Evolutionary conservation across 2,888 invertebrate species (phyloP), one percentile per base, ranked within the genome.

Genomic region (Digitonthophagus gazella): DNA sequence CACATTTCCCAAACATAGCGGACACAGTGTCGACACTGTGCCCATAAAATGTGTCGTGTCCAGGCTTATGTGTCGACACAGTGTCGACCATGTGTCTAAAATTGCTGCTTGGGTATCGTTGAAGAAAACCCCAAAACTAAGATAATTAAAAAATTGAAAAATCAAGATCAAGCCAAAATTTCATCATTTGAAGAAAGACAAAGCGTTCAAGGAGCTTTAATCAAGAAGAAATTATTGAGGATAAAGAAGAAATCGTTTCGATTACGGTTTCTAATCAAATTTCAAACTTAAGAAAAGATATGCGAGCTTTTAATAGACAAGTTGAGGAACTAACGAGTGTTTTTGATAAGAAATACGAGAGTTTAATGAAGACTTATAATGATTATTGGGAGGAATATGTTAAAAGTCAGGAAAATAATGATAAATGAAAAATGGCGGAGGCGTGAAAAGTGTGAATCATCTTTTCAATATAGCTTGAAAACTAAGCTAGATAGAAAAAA

Each of bases 351-450:
- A 71, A 76, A 20, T 75, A 75, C 56, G 70, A 74, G 2, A 71
- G 69, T n/a, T 22, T 80, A 19, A 74, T 80, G 19, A 74, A 78
- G 14, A 76, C 78, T 14, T 81, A 79, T 69, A 77, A 78, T 64
- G 74, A 75, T n/a, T 75, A 78, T 4, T 73, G 79, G 66, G 75
- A 76, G 65, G 73, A 74, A 67, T 77, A 78, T 70, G 67, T 75
- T 5, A 74, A 72, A 64, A 61, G 71, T 22, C 69, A 67, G 18
- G 67, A 73, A n/a, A n/a, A n/a, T n/a, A n/a, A n/a, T n/a, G n/a
- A n/a, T n/a, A n/a, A 5, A 15, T 18, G 11, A 22, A 65, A 16
- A 57, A 65, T 4, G 57, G 65, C 15, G 55, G 5, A 6, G 67
- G 57, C 14, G 67, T 61, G 8, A 15, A 16, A 19, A 61, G 19